Evolutionary conservation across 2,888 invertebrate genomes (phyloP), one percentile per base, ranked within the genome.

Genomic region (Clepsis dumicolana): DNA sequence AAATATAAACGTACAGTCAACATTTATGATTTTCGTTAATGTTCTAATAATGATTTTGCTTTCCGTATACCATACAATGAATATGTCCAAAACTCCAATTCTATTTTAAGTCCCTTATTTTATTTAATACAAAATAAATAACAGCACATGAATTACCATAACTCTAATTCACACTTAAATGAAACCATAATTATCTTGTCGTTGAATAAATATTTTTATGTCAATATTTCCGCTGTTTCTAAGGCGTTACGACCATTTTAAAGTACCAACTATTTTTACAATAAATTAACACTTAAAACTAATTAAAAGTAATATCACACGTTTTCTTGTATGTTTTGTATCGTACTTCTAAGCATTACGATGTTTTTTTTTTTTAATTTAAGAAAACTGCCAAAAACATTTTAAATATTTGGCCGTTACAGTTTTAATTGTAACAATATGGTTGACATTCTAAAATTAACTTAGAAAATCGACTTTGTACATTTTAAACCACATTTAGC

Each of bases 261-360:
- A n/a, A 24, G 41, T 38, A 35, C 27, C 35, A 50, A 57, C 50
- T 38, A 61, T 59, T 18, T 32, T 61, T 29, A 74, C 66, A 89
- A 90, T 90, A 90, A 89, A 86, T 90, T 91, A 92, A 86, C 86
- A 83, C 88, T 88, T 89, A 90, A 0, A 72, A 53, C 53, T 82
- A 85, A 73, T 76, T 88, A 83, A 70, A 56, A 56, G 75, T 93
- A 93, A 88, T 93, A 93, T 93, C 93, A 93, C 93, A 93, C 89
- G 89, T 88, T 85, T 32, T 38, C 48, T 72, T 71, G 63, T 70
- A 73, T 72, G 70, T 41, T 16, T 59, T 21, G 7, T 16, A 57
- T 57, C 35, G 21, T 32, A 32, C 38, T n/a, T 41, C 25, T 10
- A 16, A 56, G 21, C 10, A 24, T 56, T 18, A 35, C 21, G 7